phyloP scores from a whole-genome alignment of 2,797 vertebrate species.

The Protosalanx chinensis region DNA sequence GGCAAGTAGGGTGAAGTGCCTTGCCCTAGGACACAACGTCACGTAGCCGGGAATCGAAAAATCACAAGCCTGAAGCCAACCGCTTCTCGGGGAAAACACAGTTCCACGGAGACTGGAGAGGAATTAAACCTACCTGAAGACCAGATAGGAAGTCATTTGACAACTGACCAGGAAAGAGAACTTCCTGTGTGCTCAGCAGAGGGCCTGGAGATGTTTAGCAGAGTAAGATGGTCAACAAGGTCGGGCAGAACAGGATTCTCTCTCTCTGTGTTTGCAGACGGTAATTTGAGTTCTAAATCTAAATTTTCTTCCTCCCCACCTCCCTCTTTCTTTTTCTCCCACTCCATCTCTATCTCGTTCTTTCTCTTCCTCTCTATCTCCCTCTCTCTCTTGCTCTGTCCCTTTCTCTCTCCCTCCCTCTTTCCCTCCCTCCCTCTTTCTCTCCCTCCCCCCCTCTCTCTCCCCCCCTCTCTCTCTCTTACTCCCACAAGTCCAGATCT shows the following conservation, averaged over 20 bases:
- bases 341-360: neutral
- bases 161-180: neutral
- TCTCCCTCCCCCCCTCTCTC: neutral
- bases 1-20: too few species aligned
- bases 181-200: neutral
- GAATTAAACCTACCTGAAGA: neutral
- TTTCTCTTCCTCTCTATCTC: neutral
- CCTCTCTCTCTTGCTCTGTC: neutral
- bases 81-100: too few species aligned
- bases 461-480: neutral
- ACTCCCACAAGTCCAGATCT: neutral
- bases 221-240: neutral
- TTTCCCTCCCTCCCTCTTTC: neutral
- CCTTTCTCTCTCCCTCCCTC: neutral
- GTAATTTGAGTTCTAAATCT: too few species aligned
- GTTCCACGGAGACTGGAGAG: too few species aligned
- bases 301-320: too few species aligned
- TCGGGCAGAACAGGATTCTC: neutral
- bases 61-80: too few species aligned
- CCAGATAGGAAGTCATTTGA: neutral
- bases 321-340: too few species aligned
- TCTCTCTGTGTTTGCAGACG: too few species aligned
- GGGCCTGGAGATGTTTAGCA: neutral
- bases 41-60: too few species aligned
- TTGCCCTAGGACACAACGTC: too few species aligned